Evolutionary conservation across 2,113 vertebrate species (phyloP).

Genomic region (Prinia subflava): DNA sequence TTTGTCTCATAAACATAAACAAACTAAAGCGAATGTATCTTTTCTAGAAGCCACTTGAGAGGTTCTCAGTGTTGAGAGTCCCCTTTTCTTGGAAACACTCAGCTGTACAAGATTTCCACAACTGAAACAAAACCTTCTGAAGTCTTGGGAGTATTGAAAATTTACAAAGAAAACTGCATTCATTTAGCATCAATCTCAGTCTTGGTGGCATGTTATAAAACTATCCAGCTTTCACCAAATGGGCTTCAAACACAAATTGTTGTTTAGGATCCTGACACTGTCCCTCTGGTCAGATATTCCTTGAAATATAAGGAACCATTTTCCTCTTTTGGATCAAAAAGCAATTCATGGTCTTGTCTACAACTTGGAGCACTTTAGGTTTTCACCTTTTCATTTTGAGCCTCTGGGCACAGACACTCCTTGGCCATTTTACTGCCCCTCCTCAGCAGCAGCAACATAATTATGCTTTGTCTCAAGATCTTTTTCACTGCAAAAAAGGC

Average conservation of each 20-base stretch:
- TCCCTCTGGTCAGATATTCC: neutral
- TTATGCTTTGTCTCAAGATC: neutral
- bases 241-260: neutral
- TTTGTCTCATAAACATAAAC: neutral
- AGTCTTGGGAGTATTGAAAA: neutral
- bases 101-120: neutral
- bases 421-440: neutral
- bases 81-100: neutral
- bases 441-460: neutral
- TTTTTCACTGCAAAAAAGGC: neutral
- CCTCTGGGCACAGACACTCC: neutral
- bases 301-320: neutral
- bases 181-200: neutral
- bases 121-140: neutral
- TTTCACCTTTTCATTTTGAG: neutral
- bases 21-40: neutral
- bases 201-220: neutral
- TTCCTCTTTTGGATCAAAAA: neutral
- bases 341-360: neutral
- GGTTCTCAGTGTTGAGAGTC: neutral
- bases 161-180: neutral
- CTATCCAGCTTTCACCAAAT: neutral
- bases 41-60: neutral
- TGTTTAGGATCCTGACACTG: neutral
- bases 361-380: neutral